These are phyloP conservation scores for Linnaemya tessellans DNA, from an alignment of 2,888 invertebrate genomes.

Conservation along the genomic window DNA sequence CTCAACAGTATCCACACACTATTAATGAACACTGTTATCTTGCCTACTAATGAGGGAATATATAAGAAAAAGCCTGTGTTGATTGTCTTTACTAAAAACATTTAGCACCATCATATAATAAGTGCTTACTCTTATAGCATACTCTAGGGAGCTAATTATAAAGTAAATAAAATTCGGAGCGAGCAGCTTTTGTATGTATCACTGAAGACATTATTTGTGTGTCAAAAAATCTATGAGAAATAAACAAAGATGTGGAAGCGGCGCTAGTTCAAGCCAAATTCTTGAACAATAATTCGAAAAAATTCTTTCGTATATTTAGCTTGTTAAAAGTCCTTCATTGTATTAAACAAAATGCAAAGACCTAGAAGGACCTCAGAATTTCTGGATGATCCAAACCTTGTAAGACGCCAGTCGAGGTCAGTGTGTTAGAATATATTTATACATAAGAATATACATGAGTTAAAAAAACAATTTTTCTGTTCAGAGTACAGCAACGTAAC, in stretches of 20 bases:
- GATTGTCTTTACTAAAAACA: background rate
- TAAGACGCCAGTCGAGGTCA: slow-evolving; percentile 76
- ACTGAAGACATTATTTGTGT: no score
- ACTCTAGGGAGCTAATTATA: background rate
- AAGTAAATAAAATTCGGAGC: background rate
- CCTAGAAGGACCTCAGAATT: slow-evolving; percentile 80
- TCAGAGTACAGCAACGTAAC: slow-evolving; percentile 38
- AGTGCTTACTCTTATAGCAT: background rate
- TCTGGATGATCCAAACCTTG: slow-evolving; percentile 75
- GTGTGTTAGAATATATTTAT: background rate
- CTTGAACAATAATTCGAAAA: background rate
- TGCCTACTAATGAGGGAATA: no score
- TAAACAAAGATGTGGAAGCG: background rate
- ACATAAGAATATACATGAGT: no score
- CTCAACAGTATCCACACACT: no score
- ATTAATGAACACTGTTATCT: no score
- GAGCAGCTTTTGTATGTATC: slow-evolving; percentile 12
- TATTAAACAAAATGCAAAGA: slow-evolving; percentile 75
- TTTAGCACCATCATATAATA: background rate
- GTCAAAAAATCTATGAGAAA: no score
- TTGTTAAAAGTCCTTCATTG: background rate
- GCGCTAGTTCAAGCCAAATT: slow-evolving; percentile 24
- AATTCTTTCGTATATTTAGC: no score
- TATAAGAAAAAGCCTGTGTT: no score
- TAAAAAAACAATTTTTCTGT: background rate